Base-by-base conservation (phyloP, 2,888 invertebrate species). In the Campoplex capitator region DNA sequence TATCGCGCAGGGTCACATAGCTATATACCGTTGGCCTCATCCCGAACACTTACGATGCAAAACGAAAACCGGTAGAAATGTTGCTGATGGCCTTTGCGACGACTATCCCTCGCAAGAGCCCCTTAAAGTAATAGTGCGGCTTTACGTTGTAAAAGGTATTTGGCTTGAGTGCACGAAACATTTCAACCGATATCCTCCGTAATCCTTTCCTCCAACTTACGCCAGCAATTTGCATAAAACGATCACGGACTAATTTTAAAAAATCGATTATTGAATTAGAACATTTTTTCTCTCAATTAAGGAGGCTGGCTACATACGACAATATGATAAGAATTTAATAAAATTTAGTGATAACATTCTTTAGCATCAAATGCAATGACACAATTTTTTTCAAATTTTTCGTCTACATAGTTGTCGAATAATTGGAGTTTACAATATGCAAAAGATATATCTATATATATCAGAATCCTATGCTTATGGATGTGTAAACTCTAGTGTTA, bases 21-120 rank as follows among this genome's bases (percentile, higher is more conserved):
- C 95, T 86, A 95, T 97, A 78, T 97, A 97, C 93, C 96, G 95
- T 76, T 97, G 97, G 96, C 97, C 97, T 0, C 95, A 96, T 48
- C 95, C 96, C 0, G 94, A 95, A 13, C 94, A 94, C 48, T 95
- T 79, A 95, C 95, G 28, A 93, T 95, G 85, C 95, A 95, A 90
- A 89, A 91, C 91, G 81, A 91, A 83, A 86, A 94, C 92, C 83
- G 96, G 97, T 18, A 95, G 95, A 23, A 95, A 96, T 87, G 95
- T 96, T 9, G 94, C 94, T 75, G 94, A 95, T 89, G 97, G 96
- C n/a, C 95, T 96, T 76, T 97, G 97, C 89, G 94, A 95, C 82
- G 95, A 96, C 81, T 95, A 96, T 91, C 97, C 97, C 0, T 93
- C 94, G 38, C 97, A 97, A 90, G 95, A 95, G 3, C 95, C 96